A percentile compares a stretch with the other conserved stretches of the same genome.
phyloP scores from a whole-genome alignment of 2,888 invertebrate species.

The Deilephila elpenor region DNA sequence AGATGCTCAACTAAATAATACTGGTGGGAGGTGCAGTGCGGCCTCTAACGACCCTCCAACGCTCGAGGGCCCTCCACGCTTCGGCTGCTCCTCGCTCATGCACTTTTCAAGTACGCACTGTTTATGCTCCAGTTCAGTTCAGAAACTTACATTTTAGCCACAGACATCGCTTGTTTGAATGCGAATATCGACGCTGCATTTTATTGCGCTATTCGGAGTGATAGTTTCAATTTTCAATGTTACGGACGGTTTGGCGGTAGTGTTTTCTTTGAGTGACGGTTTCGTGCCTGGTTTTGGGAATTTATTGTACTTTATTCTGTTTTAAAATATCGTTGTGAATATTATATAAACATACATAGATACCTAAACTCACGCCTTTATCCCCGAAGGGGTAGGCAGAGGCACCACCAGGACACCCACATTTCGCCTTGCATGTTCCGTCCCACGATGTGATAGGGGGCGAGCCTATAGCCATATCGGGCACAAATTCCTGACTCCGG shows the following conservation, averaged over 20 bases:
- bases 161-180: conserved; percentile 55
- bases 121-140: conserved; percentile 74
- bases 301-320: not conserved
- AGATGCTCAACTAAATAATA: conserved; percentile 65
- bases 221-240: conserved; percentile 24
- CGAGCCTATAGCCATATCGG: too few relatives aligned
- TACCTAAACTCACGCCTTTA: too few relatives aligned
- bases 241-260: not conserved
- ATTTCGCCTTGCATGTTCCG: too few relatives aligned
- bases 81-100: conserved; percentile 69
- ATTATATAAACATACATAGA: too few relatives aligned
- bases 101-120: conserved; percentile 79
- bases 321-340: not conserved
- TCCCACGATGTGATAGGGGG: too few relatives aligned
- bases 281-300: not conserved
- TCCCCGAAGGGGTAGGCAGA: too few relatives aligned
- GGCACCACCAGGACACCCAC: too few relatives aligned
- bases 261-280: not conserved
- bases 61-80: conserved; percentile 64
- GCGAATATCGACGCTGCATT: conserved; percentile 49
- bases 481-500: too few relatives aligned
- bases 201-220: conserved; percentile 19
- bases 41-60: conserved; percentile 68
- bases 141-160: conserved; percentile 56
- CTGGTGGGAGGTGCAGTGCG: conserved; percentile 53